phyloP scores from a whole-genome alignment of 2,888 invertebrate species.

The Rhimphoctona megacephalus region DNA sequence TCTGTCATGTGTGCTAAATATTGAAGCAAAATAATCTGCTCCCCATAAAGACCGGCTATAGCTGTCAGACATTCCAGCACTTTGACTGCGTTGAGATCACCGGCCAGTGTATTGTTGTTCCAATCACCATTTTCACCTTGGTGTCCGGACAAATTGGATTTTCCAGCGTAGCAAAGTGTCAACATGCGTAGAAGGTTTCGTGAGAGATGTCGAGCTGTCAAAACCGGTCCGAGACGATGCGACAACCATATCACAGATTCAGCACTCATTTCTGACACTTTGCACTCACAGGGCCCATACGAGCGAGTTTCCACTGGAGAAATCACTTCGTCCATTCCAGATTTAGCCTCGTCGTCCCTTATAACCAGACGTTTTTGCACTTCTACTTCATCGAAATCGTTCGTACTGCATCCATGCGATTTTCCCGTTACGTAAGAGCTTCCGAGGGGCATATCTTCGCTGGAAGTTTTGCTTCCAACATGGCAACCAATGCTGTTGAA shows the following conservation, averaged over 20 bases:
- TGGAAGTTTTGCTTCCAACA: slow-evolving; percentile 87
- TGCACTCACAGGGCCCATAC: slow-evolving; percentile 81
- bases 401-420: slow-evolving; percentile 18
- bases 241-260: slow-evolving; percentile 97
- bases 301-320: slow-evolving; percentile 69
- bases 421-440: slow-evolving; percentile 67
- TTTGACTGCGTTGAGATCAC: slow-evolving; percentile 90
- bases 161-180: slow-evolving; percentile 96
- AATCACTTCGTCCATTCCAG: slow-evolving; percentile 59
- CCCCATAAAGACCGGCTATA: slow-evolving; percentile 95
- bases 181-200: slow-evolving; percentile 97
- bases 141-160: slow-evolving; percentile 89
- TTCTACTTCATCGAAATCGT: slow-evolving; percentile 52
- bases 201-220: slow-evolving; percentile 96
- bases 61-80: slow-evolving; percentile 96
- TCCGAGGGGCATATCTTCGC: slow-evolving; percentile 78
- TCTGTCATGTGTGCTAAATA: slow-evolving; percentile 96
- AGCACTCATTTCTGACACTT: slow-evolving; percentile 94
- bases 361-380: slow-evolving; percentile 40
- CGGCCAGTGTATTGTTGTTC: slow-evolving; percentile 88
- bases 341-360: slow-evolving; percentile 44
- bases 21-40: slow-evolving; percentile 94
- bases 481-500: slow-evolving; percentile 88
- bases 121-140: slow-evolving; percentile 84
- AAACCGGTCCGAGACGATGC: slow-evolving; percentile 96